These are phyloP conservation scores for Urechis unicinctus DNA, from an alignment of 2,888 invertebrate species.

Conservation along the genomic window DNA sequence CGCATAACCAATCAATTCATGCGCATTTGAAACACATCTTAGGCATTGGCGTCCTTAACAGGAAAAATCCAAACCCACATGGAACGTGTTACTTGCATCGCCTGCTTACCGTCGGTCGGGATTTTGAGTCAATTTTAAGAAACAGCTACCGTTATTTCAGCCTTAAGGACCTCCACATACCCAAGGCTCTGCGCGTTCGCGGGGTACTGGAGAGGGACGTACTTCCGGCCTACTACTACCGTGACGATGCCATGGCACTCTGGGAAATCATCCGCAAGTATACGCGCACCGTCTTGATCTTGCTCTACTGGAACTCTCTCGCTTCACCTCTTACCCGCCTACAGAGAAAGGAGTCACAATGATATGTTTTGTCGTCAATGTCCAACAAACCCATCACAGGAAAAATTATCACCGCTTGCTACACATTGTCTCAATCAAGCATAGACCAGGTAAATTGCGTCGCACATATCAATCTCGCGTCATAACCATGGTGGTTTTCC, in stretches of 20 bases:
- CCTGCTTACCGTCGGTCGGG: constrained; percentile 12
- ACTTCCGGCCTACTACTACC: constrained; percentile 17
- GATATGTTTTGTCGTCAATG: constrained; percentile 7
- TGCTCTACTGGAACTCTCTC: constrained; percentile 16
- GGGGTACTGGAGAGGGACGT: constrained; percentile 10
- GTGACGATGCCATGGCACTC: constrained; percentile 14
- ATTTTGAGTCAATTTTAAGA: constrained; percentile 3
- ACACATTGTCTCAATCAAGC: constrained; percentile 9
- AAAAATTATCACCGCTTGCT: constrained; percentile 18
- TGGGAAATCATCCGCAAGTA: constrained; percentile 17
- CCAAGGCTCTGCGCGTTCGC: constrained; percentile 8
- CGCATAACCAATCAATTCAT: constrained; percentile 17
- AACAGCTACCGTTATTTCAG: constrained; percentile 7
- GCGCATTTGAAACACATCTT: constrained; percentile 15
- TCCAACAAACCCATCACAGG: constrained; percentile 14
- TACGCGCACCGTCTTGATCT: constrained; percentile 9
- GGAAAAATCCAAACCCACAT: constrained; percentile 6
- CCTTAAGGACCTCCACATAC: constrained; percentile 11
- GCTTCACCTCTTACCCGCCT: constrained; percentile 15
- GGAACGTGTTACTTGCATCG: constrained; percentile 10
- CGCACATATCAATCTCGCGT: too few relatives aligned
- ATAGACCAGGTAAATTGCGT: too few relatives aligned
- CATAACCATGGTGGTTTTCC: too few relatives aligned
- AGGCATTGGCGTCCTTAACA: constrained; percentile 6
- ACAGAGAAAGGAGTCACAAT: constrained; percentile 5